phyloP scores from a whole-genome alignment of 2,888 invertebrate genomes.

The Drosophila rubida region DNA sequence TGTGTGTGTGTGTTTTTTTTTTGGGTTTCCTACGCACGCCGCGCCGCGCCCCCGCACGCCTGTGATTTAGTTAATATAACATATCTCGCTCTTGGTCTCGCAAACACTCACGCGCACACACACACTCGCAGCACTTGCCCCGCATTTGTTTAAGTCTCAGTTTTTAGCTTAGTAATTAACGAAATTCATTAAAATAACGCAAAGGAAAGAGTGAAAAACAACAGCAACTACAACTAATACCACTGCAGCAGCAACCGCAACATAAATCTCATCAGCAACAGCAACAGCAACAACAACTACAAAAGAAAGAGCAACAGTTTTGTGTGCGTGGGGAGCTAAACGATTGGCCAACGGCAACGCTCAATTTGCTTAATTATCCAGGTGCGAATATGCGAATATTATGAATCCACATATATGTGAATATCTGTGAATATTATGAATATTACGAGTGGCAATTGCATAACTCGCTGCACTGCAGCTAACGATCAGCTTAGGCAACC shows the following conservation, averaged over 20 bases:
- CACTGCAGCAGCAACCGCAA: slow-evolving; percentile 5
- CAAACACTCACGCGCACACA: slow-evolving; percentile 3
- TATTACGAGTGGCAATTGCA: slow-evolving; percentile 8
- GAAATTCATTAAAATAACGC: slow-evolving; percentile 29
- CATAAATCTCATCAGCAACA: not conserved
- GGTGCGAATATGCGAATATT: slow-evolving; percentile 65
- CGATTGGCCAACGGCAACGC: slow-evolving; percentile 55
- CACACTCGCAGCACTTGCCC: slow-evolving; percentile 13
- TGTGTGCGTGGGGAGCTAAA: slow-evolving; percentile 52
- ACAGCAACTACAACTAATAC: slow-evolving; percentile 12
- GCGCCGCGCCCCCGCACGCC: slow-evolving; percentile 48
- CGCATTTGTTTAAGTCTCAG: slow-evolving; percentile 36
- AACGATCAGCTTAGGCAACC: not conserved
- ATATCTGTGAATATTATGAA: slow-evolving; percentile 25
- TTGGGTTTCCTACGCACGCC: slow-evolving; percentile 40
- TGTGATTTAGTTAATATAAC: slow-evolving; percentile 56
- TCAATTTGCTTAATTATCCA: slow-evolving; percentile 66
- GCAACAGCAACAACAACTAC: slow-evolving; percentile 1
- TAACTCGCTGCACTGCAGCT: not conserved
- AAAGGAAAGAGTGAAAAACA: slow-evolving; percentile 12
- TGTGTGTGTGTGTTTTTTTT: slow-evolving; percentile 7
- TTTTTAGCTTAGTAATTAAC: slow-evolving; percentile 45
- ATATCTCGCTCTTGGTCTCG: slow-evolving; percentile 15
- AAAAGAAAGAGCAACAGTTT: slow-evolving; percentile 13
- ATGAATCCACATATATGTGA: slow-evolving; percentile 18